Evolutionary conservation across 2,888 invertebrate genomes (phyloP), one percentile per base, ranked within the genome.

Genomic region (Diadegma fenestrale): DNA sequence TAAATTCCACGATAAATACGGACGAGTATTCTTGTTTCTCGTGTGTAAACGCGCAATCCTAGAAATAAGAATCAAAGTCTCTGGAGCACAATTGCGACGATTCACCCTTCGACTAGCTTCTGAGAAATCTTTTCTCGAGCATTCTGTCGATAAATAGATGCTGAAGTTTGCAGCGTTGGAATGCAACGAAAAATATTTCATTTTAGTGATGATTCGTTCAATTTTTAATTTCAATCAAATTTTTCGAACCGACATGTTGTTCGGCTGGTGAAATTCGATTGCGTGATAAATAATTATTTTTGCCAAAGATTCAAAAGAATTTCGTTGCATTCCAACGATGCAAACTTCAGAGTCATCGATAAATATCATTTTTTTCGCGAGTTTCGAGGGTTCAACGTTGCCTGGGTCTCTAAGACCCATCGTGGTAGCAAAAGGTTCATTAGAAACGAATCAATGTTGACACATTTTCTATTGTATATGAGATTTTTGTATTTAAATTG

Each of bases 1-100:
- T 61, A 54, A 80, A 77, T 75, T 66, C 73, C 77, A 66, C 58
- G 68, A 82, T 86, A 88, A 88, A 88, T 90, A 87, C 90, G 91
- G 89, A 90, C 89, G 90, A 91, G 91, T 91, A 92, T 26, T 58
- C 92, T 93, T 92, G 92, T 93, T 92, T 92, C 90, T 91, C 19
- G 51, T 19, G 7, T 19, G 2, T 7, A 19, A 19, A 26, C 5
- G 14, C 58, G 26, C 14, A 6, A 58, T 14, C 26, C 14, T 22
- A 58, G 26, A 14, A 58, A 26, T 1, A 26, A 26, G 26, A 14
- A 3, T 14, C 12, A 8, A 19, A 51, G 51, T 1, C 14, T 33
- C 33, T 33, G 33, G 33, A n/a, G 33, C 3, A 33, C 33, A 33
- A 33, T 33, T 33, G 33, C 6, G 33, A 33, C 4, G 8, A 51